phyloP scores from a whole-genome alignment of 23 tunicate genomes.

The Oikopleura dioica region DNA sequence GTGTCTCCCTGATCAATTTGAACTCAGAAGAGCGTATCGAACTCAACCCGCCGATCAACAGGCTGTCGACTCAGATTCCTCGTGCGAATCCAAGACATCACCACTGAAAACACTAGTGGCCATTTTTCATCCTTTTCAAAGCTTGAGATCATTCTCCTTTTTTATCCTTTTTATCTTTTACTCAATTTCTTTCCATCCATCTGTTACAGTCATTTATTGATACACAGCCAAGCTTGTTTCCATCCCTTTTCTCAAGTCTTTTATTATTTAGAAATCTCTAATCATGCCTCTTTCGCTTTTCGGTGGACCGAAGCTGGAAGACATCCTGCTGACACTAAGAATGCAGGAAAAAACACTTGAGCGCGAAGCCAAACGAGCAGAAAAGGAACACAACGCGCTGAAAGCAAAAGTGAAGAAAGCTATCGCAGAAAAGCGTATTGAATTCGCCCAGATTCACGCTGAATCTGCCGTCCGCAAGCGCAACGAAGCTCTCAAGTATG shows the following conservation, averaged over 20 bases:
- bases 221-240: no score
- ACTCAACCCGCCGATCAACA: neutral
- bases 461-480: neutral
- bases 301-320: neutral
- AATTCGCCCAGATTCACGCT: neutral
- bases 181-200: no score
- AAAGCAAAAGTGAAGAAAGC: neutral
- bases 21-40: neutral
- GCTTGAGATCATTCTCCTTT: no score
- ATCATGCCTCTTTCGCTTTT: no score
- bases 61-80: neutral
- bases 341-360: neutral
- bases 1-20: neutral
- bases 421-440: neutral
- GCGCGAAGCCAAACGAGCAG: neutral
- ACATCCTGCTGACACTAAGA: neutral
- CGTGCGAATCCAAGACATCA: no score
- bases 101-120: no score
- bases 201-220: no score
- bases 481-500: neutral
- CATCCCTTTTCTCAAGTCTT: no score
- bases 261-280: neutral
- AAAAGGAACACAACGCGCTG: neutral
- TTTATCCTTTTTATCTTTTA: no score
- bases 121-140: no score